Evolutionary conservation across 92 coral and sea anemone genomes (phyloP), one percentile per base, ranked within the genome.

Genomic region (Phenganax subtilis): DNA sequence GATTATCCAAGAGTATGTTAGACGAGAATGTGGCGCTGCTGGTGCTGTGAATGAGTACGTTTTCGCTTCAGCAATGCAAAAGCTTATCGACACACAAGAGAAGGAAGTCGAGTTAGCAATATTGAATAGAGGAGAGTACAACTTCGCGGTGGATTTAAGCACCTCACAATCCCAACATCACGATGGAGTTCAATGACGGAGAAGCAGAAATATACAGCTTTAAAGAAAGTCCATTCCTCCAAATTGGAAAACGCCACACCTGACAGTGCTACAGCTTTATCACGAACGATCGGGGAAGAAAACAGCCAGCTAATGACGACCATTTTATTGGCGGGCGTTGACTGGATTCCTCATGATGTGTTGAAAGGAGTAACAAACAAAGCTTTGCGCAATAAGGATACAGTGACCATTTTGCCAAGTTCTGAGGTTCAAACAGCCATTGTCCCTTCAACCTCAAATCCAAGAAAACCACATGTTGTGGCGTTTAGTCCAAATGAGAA

Each of bases 1-100:
- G 2, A 71, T 85, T 28, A 44, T 85, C 56, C 85, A 85, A 51
- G 85, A 85, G 17, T 80, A 25, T 63, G 74, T 85, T 15, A 30
- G 55, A 10, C 6, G 28, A 4, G 14, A 60, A 55, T 44, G 37
- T 25, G n/a, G 10, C 14, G 29, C 15, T 15, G 58, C 15, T 15
- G 58, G 58, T 12, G 17, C 57, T 51, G 84, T 66, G n/a, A 56
- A 54, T 31, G 85, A 65, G 63, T 85, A 17, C 37, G 37, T 28
- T 6, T 79, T 85, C 8, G 85, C 84, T 27, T n/a, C 68, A 16
- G 29, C 54, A 47, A 37, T 85, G 6, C 60, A 78, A 64, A 59
- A 80, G 54, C 53, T 80, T 12, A 82, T 84, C 4, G 71, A 84
- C 30, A 64, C 65, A 16, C 87, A 76, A 37, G 66, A 84, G 62